Evolutionary conservation across 2,113 vertebrate species (phyloP), one percentile per base, ranked within the genome.

Genomic region (Semnornis frantzii): DNA sequence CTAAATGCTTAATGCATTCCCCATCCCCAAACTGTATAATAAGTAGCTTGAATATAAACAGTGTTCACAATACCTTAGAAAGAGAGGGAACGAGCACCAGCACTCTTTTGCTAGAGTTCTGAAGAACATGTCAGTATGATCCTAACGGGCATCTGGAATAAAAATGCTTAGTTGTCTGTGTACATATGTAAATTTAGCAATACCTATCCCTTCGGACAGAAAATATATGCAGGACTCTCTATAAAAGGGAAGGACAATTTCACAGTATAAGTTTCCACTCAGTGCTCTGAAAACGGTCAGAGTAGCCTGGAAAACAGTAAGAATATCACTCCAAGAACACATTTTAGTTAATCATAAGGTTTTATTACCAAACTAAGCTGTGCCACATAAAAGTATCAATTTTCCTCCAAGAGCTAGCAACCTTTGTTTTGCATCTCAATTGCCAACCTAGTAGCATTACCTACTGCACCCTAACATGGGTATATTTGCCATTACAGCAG

Each of bases 1-100:
- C 85, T 87, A 85, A 93, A 90, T 80, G 94, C 87, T 92, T 91
- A 88, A 94, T 88, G 92, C 87, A 94, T 94, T 91, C 80, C 28
- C 62, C 52, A 96, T 85, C 50, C 69, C 46, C 62, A 94, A 90
- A 93, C 80, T 81, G 72, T 95, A 88, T 89, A 96, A 48, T 86
- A 97, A 94, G 85, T 46, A 94, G 90, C 79, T 81, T 95, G 79
- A 91, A 81, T 85, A 83, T 91, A 97, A 95, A 87, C 87, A 92
- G 79, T n/a, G 28, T 33, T 85, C 87, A 96, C 89, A 95, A 93
- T 89, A 92, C 87, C 55, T 72, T 83, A 74, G 69, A 91, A 52
- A 80, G 93, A 95, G 68, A n/a, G 73, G 24, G 60, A 92, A 93
- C 87, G 27, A 92, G 83, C 65, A 94, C 48, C 69, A 95, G 39